phyloP scores from a whole-genome alignment of 2,113 vertebrate species.

The Amazona guildingii region DNA sequence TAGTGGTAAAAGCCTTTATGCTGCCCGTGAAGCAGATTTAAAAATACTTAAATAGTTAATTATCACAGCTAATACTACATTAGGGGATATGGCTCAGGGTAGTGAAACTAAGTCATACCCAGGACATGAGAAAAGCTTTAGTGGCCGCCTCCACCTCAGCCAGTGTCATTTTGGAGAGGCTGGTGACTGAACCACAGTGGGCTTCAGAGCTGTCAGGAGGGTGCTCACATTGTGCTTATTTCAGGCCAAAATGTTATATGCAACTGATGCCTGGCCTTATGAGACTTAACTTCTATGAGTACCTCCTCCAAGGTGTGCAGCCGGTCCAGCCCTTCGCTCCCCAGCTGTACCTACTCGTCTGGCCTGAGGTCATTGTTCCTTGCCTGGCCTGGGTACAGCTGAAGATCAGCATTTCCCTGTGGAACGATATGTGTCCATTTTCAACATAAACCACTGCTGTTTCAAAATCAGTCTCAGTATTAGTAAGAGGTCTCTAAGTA shows the following conservation, averaged over 20 bases:
- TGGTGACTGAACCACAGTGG: neutral
- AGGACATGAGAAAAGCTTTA: rapidly evolving
- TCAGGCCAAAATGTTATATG: neutral
- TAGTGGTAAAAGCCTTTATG: neutral
- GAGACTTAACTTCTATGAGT: neutral
- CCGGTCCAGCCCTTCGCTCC: neutral
- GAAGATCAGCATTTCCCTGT: neutral
- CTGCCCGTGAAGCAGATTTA: neutral
- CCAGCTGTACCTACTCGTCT: neutral
- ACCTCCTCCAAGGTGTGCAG: neutral
- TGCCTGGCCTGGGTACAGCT: rapidly evolving
- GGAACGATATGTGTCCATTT: rapidly evolving
- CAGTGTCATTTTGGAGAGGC: neutral
- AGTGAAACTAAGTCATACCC: neutral
- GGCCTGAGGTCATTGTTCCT: neutral
- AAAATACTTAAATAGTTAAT: neutral
- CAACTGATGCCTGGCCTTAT: neutral
- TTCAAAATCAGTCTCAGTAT: rapidly evolving
- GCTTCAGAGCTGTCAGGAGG: too few species aligned
- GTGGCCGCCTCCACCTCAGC: neutral
- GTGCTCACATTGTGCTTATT: neutral
- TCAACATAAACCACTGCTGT: neutral
- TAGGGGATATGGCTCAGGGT: neutral
- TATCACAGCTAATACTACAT: neutral
- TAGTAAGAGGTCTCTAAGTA: neutral